phyloP scores from a whole-genome alignment of 2,113 vertebrate species.

The Ellobius talpinus region DNA sequence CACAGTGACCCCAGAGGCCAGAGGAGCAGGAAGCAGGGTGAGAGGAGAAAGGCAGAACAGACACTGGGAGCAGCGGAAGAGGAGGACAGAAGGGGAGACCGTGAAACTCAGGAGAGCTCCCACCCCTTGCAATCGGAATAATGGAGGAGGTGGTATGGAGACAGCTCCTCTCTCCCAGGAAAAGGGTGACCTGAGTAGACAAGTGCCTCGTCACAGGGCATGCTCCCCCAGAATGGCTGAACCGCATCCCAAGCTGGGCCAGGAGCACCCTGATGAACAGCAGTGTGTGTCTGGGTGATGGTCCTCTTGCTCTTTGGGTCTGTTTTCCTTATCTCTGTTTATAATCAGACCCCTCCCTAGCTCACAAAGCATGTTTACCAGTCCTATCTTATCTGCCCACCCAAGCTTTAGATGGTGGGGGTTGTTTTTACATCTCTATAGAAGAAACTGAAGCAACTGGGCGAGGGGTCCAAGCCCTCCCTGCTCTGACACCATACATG shows the following conservation, averaged over 20 bases:
- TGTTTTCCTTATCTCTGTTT: background rate
- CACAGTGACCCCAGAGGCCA: background rate
- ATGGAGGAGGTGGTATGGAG: background rate
- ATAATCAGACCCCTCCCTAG: background rate
- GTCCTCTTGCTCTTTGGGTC: background rate
- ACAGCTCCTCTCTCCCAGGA: background rate
- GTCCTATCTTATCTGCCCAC: background rate
- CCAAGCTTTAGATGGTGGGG: background rate
- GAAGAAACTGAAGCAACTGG: background rate
- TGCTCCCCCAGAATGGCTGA: rapidly evolving
- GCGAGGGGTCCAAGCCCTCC: background rate
- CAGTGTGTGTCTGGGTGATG: background rate
- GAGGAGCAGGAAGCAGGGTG: background rate
- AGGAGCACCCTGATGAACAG: background rate
- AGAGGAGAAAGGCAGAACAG: background rate
- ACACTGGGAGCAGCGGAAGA: background rate
- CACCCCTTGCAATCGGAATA: background rate
- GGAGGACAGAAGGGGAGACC: background rate
- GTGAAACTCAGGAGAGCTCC: background rate
- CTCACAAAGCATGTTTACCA: background rate
- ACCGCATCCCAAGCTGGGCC: background rate
- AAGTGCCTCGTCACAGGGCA: background rate
- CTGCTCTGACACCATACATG: background rate
- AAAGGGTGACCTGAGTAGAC: background rate
- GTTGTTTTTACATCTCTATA: background rate